Conservation (phyloP, 2,888 invertebrate species). For the Leucophora obtusa region DNA sequence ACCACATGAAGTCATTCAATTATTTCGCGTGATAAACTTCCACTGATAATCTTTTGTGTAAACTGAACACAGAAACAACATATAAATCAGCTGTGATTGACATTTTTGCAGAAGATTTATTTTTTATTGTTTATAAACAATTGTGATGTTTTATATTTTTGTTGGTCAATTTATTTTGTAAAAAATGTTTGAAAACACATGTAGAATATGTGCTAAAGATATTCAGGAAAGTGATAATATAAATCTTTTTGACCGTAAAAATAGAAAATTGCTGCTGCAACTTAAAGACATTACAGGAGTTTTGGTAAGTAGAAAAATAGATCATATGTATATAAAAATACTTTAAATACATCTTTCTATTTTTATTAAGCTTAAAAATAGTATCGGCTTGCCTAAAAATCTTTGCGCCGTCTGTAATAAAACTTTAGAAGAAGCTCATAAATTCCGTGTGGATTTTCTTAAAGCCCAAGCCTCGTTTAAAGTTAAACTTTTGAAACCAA, state of each 20-base stretch:
- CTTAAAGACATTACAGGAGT: slow-evolving; percentile 61
- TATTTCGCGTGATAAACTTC: too few species aligned
- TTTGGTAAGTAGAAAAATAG: slow-evolving; percentile 39
- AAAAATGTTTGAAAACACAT: slow-evolving; percentile 49
- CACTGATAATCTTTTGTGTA: too few species aligned
- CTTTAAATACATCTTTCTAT: background rate
- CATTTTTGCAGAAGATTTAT: background rate
- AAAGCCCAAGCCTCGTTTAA: slow-evolving; percentile 61
- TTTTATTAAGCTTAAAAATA: slow-evolving; percentile 59
- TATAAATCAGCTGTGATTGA: background rate
- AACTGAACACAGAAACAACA: background rate
- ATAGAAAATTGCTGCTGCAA: slow-evolving; percentile 43
- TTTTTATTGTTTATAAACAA: slow-evolving; percentile 1
- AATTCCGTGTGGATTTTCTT: slow-evolving; percentile 64
- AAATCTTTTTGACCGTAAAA: slow-evolving; percentile 57
- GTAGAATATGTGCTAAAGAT: slow-evolving; percentile 53
- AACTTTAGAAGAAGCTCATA: slow-evolving; percentile 59
- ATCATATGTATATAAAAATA: too few species aligned
- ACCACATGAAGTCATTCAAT: too few species aligned
- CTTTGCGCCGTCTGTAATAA: slow-evolving; percentile 64
- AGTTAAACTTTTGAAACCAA: slow-evolving; percentile 19
- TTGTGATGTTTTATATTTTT: background rate
- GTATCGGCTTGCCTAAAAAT: slow-evolving; percentile 51
- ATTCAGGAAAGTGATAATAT: slow-evolving; percentile 12
- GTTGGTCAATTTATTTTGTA: background rate